Conservation (phyloP, 2,797 vertebrate genomes). For the Craterocephalus amniculus region DNA sequence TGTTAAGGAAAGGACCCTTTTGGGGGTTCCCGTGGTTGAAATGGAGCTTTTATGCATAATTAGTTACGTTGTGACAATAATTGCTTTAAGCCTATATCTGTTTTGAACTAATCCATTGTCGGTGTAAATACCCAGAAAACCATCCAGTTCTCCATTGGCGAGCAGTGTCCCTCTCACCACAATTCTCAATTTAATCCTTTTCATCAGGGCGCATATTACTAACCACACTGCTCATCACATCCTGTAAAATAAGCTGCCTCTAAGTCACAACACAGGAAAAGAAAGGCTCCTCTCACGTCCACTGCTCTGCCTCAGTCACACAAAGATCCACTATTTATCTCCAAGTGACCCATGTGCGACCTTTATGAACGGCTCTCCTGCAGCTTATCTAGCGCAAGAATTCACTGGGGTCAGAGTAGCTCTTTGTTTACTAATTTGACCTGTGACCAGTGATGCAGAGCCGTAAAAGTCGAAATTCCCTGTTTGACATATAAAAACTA, state of each 20-base stretch:
- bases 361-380: not conserved
- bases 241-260: not conserved
- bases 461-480: slow-evolving; percentile 3
- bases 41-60: not conserved
- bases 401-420: not conserved
- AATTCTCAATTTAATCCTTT: not conserved
- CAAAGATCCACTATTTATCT: not conserved
- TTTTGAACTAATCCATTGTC: not conserved
- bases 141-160: not conserved
- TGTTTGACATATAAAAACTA: slow-evolving; percentile 1
- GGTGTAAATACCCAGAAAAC: not conserved
- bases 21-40: not conserved
- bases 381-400: not conserved
- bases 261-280: not conserved
- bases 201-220: not conserved
- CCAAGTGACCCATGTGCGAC: not conserved
- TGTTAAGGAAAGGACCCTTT: not conserved
- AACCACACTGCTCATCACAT: slow-evolving; percentile 3
- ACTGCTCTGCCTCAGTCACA: not conserved
- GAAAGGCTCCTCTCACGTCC: not conserved
- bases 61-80: not conserved
- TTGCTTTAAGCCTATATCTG: not conserved
- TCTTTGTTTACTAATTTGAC: not conserved
- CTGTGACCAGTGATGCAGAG: not conserved
- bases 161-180: not conserved